These are phyloP conservation scores for Flabesymbios commensalis DNA, from an alignment of 2,888 invertebrate genomes.

Conservation along the genomic window DNA sequence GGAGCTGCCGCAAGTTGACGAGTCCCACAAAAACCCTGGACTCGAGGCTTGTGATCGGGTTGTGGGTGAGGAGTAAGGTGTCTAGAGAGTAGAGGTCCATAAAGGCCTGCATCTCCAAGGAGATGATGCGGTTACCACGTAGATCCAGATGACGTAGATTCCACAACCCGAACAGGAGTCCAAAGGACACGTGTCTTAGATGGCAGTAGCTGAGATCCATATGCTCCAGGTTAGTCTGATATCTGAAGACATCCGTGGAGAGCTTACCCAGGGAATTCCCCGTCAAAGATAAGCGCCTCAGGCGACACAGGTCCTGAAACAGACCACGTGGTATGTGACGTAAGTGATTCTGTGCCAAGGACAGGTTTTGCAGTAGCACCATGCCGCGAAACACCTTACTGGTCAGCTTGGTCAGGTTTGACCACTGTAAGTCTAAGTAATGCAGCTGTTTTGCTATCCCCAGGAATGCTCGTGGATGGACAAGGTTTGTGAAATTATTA, in stretches of 20 bases:
- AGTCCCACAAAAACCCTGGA: slow-evolving; percentile 27
- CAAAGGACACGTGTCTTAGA: slow-evolving; percentile 21
- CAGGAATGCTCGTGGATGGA: slow-evolving; percentile 21
- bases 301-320: slow-evolving; percentile 29
- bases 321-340: slow-evolving; percentile 7
- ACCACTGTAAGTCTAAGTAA: slow-evolving; percentile 33
- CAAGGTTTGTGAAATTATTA: slow-evolving; percentile 23
- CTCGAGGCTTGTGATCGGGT: slow-evolving; percentile 26
- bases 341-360: slow-evolving; percentile 31
- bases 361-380: slow-evolving; percentile 24
- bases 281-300: slow-evolving; percentile 26
- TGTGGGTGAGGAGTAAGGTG: slow-evolving; percentile 28
- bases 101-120: slow-evolving; percentile 25
- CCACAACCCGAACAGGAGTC: slow-evolving; percentile 31
- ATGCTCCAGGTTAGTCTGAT: slow-evolving; percentile 23
- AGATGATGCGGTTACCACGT: slow-evolving; percentile 30
- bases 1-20: slow-evolving; percentile 20
- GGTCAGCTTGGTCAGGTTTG: slow-evolving; percentile 28
- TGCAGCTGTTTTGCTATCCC: slow-evolving; percentile 17
- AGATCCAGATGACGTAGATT: slow-evolving; percentile 33
- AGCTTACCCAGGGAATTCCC: slow-evolving; percentile 28
- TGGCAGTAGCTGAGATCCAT: slow-evolving; percentile 35
- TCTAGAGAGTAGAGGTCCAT: slow-evolving; percentile 26
- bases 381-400: slow-evolving; percentile 27
- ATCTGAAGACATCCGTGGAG: slow-evolving; percentile 26